Base-by-base conservation (phyloP, 2,113 vertebrate genomes). In the Urocitellus parryii region DNA sequence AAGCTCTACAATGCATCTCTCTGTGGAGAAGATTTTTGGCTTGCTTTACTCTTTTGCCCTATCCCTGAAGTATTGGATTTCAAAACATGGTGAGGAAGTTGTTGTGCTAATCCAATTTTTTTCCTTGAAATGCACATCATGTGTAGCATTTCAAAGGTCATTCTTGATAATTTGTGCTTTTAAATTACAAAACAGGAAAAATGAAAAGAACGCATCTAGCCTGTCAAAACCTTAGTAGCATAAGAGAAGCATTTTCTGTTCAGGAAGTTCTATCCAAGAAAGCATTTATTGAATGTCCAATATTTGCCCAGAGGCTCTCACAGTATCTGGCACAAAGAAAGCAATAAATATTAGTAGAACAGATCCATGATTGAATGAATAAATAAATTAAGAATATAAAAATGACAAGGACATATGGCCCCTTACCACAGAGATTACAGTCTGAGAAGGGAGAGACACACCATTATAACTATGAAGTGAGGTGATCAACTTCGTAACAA, bases 131-230 rank as follows among this genome's bases (percentile, higher is more conserved):
- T 91, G 29, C 51, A 83, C 12, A 84, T 96, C 91, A 97, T 68
- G 63, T 83, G 11, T 89, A 88, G 39, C 48, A 90, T 96, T 95
- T 84, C 68, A 93, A 97, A 98, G 95, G 96, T 96, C 84, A 91
- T 84, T 85, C 70, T 86, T 68, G 67, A 96, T 94, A 80, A 61
- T 81, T 77, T 73, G 39, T 88, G 72, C 24, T 96, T 98, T 81
- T 85, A 92, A 92, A 91, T 94, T 91, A 88, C 32, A 91, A 74
- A 74, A 65, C 74, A 68, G 11, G 78, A 27, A 93, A 90, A 92
- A 76, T 39, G 37, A 91, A 94, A 92, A 87, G 45, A 96, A 96
- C 79, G 45, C 56, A 77, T 84, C 48, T 58, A 70, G 45, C 2
- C 29, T 80, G 34, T 74, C 84, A 77, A 95, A 94, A 89, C 29